Percentiles rank a stretch among this genome's conserved stretches.
Evolutionary conservation across 2,888 invertebrate genomes (phyloP).

Genomic region (Bugulina stolonifera): DNA sequence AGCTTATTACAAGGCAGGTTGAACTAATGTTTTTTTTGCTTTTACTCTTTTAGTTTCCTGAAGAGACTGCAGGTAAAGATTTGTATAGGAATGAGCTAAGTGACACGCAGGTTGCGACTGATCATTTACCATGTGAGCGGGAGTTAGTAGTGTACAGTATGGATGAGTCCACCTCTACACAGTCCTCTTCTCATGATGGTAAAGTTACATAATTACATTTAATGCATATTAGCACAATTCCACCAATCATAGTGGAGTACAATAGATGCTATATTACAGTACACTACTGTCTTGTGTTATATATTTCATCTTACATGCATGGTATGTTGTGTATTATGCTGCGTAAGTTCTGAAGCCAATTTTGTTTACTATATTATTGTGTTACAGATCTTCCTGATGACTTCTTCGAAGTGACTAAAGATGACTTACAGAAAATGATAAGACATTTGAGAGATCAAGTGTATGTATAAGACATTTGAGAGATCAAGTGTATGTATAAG

Average conservation of each 20-base stretch:
- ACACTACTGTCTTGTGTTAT: no score
- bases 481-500: no score
- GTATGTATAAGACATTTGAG: no score
- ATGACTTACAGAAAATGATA: slow-evolving; percentile 71
- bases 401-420: slow-evolving; percentile 78
- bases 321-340: no score
- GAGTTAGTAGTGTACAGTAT: neutral
- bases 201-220: neutral
- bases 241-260: no score
- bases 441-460: slow-evolving; percentile 64
- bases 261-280: no score
- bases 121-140: neutral
- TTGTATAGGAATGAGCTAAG: slow-evolving; percentile 46
- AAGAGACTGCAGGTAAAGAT: slow-evolving; percentile 47
- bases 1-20: no score
- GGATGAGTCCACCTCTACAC: neutral
- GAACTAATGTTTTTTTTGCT: no score
- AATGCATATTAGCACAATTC: neutral
- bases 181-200: neutral
- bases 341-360: no score
- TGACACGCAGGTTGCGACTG: neutral
- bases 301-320: no score
- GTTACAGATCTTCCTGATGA: slow-evolving; percentile 62
- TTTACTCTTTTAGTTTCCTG: slow-evolving; percentile 49
- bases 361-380: no score